A percentile compares a stretch with the other conserved stretches of the same genome.
Conservation (phyloP, 2,888 invertebrate genomes). For the Eupithecia inturbata region DNA sequence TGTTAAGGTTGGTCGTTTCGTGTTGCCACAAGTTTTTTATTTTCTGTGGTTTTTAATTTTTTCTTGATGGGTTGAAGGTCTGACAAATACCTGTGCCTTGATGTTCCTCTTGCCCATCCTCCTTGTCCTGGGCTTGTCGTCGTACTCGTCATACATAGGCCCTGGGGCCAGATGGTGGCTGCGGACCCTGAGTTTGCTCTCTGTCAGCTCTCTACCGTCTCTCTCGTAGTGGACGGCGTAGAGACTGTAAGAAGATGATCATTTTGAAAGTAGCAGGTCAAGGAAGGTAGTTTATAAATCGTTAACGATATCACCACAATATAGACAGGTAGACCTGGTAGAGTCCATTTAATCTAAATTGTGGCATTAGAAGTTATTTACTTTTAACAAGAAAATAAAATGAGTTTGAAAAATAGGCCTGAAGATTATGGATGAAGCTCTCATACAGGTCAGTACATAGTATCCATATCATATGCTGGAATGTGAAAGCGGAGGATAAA, state of each 20-base stretch:
- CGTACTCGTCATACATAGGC: conserved; percentile 76
- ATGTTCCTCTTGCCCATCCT: conserved; percentile 95
- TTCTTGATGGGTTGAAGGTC: neutral
- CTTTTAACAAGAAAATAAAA: too few species aligned
- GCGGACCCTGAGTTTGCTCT: conserved; percentile 85
- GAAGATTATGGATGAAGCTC: too few species aligned
- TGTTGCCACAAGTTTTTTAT: too few species aligned
- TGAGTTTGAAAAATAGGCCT: too few species aligned
- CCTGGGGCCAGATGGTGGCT: conserved; percentile 77
- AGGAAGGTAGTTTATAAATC: neutral
- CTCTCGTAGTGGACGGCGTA: conserved; percentile 88
- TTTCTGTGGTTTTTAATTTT: too few species aligned
- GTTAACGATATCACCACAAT: neutral
- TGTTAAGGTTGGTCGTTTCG: neutral
- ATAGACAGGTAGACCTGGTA: neutral
- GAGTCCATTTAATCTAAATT: neutral
- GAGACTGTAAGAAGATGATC: conserved; percentile 51
- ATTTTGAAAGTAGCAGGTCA: neutral
- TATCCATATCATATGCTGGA: too few species aligned
- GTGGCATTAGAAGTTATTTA: neutral
- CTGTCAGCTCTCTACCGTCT: conserved; percentile 86
- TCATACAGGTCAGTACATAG: too few species aligned
- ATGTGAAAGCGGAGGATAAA: too few species aligned
- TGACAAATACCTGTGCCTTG: conserved; percentile 89
- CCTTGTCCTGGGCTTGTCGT: conserved; percentile 81